phyloP scores from a whole-genome alignment of 2,797 vertebrate genomes.

The Paramormyrops hopkinsi region DNA sequence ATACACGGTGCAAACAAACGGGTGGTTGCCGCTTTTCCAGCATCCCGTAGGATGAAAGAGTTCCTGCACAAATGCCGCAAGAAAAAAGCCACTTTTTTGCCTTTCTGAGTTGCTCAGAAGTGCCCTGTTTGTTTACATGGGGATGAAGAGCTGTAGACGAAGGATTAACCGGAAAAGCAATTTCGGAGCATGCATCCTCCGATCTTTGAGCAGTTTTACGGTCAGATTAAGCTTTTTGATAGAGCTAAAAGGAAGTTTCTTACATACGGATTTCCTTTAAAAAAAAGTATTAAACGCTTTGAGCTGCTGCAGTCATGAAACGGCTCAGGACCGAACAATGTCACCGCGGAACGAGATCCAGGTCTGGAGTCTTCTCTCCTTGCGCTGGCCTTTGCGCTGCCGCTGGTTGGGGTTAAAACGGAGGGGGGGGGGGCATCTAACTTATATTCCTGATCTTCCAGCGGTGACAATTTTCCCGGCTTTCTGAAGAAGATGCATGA shows the following conservation, averaged over 20 bases:
- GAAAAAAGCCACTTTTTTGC: not conserved
- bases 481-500: not conserved
- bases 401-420: not conserved
- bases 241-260: not conserved
- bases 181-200: constrained; percentile 9
- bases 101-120: not conserved
- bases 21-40: not conserved
- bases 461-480: not conserved
- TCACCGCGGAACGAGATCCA: not conserved
- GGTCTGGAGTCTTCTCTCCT: not conserved
- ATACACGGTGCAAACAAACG: not conserved
- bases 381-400: not conserved
- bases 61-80: not conserved
- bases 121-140: constrained; percentile 1
- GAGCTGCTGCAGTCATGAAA: not conserved
- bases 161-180: not conserved
- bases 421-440: not conserved
- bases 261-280: not conserved
- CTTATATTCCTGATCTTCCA: not conserved
- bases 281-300: not conserved
- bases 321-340: not conserved
- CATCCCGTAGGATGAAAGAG: not conserved
- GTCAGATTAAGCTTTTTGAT: constrained; percentile 4
- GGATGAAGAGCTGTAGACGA: not conserved
- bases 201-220: not conserved